Conservation (phyloP, 2,797 vertebrate species). For the Hybognathus amarus region DNA sequence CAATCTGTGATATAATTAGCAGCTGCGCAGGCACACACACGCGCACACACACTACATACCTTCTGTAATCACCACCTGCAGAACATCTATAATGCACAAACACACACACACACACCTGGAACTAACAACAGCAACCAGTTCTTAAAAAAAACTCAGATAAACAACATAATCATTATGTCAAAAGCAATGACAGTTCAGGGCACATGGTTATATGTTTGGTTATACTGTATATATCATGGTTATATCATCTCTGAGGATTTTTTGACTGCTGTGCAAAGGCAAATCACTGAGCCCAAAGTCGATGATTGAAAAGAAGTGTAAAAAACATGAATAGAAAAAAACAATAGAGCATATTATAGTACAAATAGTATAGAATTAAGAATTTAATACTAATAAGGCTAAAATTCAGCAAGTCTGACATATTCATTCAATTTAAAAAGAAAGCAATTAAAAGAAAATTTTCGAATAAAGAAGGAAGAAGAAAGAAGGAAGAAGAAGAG, state of each 20-base stretch:
- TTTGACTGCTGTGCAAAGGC: neutral
- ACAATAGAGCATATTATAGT: neutral
- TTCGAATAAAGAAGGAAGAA: no score
- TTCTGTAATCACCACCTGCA: conserved; percentile 36
- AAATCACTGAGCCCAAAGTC: neutral
- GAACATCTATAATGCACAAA: conserved; percentile 29
- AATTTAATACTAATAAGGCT: neutral
- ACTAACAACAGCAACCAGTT: conserved; percentile 35
- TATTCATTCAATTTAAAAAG: neutral
- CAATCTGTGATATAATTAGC: conserved; percentile 55
- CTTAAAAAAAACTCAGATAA: conserved; percentile 16
- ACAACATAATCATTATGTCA: neutral
- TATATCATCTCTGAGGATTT: neutral
- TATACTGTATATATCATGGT: neutral
- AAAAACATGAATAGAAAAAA: neutral
- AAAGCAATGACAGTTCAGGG: neutral
- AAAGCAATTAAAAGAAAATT: neutral
- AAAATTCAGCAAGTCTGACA: neutral
- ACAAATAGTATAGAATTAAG: neutral
- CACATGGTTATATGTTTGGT: neutral
- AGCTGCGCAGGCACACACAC: neutral
- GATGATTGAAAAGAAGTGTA: neutral
- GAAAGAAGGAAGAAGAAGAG: no score
- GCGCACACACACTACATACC: neutral
- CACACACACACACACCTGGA: conserved; percentile 28